These are phyloP conservation scores for Gorsachius magnificus DNA, from an alignment of 2,797 vertebrate species.

Conservation along the genomic window DNA sequence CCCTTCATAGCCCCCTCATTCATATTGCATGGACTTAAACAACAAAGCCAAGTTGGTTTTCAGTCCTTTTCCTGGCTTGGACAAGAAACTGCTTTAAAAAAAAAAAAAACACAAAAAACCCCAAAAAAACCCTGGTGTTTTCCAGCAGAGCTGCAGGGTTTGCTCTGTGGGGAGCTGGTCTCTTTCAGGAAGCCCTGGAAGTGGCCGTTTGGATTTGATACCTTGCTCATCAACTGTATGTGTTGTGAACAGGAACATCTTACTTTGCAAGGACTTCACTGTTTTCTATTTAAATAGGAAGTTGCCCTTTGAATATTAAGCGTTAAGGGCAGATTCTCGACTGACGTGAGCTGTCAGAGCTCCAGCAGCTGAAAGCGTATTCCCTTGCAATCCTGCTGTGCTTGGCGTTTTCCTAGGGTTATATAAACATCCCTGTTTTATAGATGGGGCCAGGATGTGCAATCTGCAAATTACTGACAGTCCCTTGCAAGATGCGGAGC, in stretches of 20 bases:
- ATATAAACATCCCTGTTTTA: constrained; percentile 18
- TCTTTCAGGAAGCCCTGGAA: constrained; percentile 10
- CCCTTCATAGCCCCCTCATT: neutral
- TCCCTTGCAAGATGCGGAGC: neutral
- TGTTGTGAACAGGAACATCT: neutral
- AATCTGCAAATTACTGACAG: neutral
- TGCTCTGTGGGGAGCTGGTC: neutral
- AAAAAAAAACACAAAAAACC: neutral
- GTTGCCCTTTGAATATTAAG: neutral
- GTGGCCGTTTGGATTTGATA: neutral
- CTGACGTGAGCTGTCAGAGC: neutral
- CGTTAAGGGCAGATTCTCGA: neutral
- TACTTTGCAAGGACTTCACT: neutral
- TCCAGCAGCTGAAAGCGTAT: neutral
- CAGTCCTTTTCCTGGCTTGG: neutral
- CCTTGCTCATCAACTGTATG: neutral
- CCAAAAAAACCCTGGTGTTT: neutral
- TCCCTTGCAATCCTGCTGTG: neutral
- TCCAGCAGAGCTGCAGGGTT: neutral
- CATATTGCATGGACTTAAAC: neutral
- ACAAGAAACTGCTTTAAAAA: neutral
- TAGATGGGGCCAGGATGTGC: neutral
- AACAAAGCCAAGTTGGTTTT: neutral
- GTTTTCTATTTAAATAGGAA: neutral
- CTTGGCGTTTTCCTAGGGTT: neutral